Evolutionary conservation across 2,113 vertebrate species (phyloP).

Genomic region (Delphinapterus leucas): DNA sequence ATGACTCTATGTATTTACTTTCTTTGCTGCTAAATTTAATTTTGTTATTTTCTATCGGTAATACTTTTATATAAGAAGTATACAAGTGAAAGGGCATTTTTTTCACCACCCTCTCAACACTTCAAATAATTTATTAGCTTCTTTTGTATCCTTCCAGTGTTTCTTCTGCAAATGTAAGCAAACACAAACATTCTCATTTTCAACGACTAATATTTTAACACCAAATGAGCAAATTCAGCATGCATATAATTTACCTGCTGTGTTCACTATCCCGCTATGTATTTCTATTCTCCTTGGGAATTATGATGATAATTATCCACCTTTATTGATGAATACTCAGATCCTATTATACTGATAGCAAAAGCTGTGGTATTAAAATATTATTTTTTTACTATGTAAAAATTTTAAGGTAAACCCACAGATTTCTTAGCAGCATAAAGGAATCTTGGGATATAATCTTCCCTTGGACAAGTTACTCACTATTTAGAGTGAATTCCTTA

Average conservation of each 20-base stretch:
- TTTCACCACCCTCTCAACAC: background rate
- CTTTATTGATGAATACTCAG: background rate
- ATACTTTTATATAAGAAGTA: background rate
- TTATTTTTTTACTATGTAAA: background rate
- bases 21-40: background rate
- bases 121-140: background rate
- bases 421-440: background rate
- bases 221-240: background rate
- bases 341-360: background rate
- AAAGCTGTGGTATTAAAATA: slow-evolving; percentile 9
- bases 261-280: background rate
- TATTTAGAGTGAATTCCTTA: background rate
- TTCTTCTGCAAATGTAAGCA: background rate
- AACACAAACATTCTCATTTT: background rate
- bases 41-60: background rate
- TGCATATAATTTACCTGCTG: background rate
- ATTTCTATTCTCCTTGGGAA: background rate
- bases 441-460: background rate
- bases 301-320: background rate
- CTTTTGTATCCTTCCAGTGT: background rate
- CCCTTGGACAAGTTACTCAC: background rate
- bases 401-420: background rate
- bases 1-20: background rate
- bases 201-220: background rate
- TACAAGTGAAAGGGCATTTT: background rate